These are phyloP conservation scores for Pygocentrus nattereri DNA, from an alignment of 2,797 vertebrate genomes.

Conservation along the genomic window DNA sequence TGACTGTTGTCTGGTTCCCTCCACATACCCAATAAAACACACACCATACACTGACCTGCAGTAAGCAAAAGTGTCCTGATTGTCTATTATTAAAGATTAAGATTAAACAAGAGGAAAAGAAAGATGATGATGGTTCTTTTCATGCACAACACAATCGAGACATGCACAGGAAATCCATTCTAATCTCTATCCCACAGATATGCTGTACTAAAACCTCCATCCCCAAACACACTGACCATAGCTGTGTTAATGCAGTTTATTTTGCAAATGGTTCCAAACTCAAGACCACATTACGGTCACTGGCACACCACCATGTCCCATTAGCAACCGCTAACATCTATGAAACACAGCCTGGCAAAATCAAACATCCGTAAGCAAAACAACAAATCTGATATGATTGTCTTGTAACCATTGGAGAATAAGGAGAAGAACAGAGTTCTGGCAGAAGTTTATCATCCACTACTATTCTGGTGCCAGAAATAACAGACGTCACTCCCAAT, in stretches of 20 bases:
- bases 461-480: not conserved
- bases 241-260: conserved; percentile 33
- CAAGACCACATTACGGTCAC: conserved; percentile 18
- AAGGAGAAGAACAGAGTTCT: conserved; percentile 4
- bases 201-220: not conserved
- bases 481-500: not conserved
- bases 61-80: not conserved
- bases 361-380: not conserved
- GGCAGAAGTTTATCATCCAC: not conserved
- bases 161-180: conserved; percentile 1
- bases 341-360: conserved; percentile 21
- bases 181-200: not conserved
- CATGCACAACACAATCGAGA: not conserved
- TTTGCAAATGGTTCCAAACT: conserved; percentile 22
- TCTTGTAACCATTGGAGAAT: conserved; percentile 14
- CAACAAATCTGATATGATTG: conserved; percentile 1
- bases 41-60: not conserved
- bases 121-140: not conserved
- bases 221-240: not conserved
- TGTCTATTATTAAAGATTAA: not conserved
- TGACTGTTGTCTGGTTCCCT: not conserved
- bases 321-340: conserved; percentile 10
- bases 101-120: not conserved
- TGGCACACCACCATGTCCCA: conserved; percentile 14
- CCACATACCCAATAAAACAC: not conserved